Conservation (phyloP, 2,113 vertebrate genomes). For the Antechinus stuartii region DNA sequence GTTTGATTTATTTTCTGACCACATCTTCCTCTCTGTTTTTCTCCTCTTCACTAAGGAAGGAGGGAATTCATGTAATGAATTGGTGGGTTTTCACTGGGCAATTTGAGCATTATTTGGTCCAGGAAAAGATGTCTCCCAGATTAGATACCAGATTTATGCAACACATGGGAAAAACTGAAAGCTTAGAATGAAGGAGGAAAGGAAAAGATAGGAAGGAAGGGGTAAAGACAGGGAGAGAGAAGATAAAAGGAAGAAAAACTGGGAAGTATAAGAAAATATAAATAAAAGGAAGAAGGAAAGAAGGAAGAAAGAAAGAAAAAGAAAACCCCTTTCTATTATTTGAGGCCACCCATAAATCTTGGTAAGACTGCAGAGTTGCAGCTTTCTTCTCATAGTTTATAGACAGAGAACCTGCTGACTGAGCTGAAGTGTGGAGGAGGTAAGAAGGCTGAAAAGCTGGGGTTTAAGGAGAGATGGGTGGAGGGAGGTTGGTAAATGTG, state of each 20-base stretch:
- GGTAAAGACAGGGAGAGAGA: not conserved
- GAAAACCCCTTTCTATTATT: slow-evolving; percentile 23
- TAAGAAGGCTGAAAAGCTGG: slow-evolving; percentile 61
- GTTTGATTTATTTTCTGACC: not conserved
- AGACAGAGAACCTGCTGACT: slow-evolving; percentile 77
- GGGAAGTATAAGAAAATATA: not conserved
- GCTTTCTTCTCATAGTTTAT: slow-evolving; percentile 75
- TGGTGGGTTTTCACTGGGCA: not conserved
- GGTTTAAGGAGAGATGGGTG: slow-evolving; percentile 64
- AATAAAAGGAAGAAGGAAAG: not conserved
- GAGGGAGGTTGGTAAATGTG: slow-evolving; percentile 62
- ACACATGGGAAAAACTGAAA: not conserved
- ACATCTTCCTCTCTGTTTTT: not conserved
- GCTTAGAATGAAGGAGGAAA: not conserved
- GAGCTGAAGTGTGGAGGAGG: slow-evolving; percentile 72
- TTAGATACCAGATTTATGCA: not conserved
- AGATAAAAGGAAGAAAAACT: too few species aligned
- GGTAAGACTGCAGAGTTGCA: slow-evolving; percentile 58
- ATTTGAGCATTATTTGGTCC: not conserved
- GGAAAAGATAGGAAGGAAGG: not conserved
- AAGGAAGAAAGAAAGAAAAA: not conserved
- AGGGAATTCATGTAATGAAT: not conserved
- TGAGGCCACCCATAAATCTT: slow-evolving; percentile 65
- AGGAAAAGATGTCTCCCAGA: not conserved
- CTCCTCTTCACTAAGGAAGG: not conserved